Base-by-base conservation (phyloP, 1,140 invertebrate species). In the Apis laboriosa region DNA sequence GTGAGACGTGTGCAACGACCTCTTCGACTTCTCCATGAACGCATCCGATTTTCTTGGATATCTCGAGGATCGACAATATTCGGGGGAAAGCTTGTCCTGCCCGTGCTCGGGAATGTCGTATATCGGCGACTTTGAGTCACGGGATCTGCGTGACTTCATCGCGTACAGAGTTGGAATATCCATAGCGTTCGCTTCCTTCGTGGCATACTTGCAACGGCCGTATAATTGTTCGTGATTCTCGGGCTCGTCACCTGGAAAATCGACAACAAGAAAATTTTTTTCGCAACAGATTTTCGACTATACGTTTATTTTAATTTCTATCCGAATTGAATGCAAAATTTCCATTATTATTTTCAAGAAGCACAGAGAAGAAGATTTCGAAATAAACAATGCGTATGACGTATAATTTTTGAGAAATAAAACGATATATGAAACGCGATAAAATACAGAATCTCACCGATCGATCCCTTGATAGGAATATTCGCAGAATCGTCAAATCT, bases 401-500 rank as follows among this genome's bases (percentile, higher is more conserved):
- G 5, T 7, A 0, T 7, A 43, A 43, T 7, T 43, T 7, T 43
- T 7, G 34, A 43, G 5, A 43, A 43, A 43, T 4, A 24, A 61
- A 13, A 61, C n/a, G 24, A 24, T 24, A 13, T 12, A 61, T 3
- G 4, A 1, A 64, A 2, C 8, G 17, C 1, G 28, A 5, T 64
- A 19, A 66, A 53, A 19, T 53, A 15, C 13, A 43, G 0, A 43
- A n/a, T 55, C 70, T 88, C 82, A 90, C 90, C 89, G 17, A 85
- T 81, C 67, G 84, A 80, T 71, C 64, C 74, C 28, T 80, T 88
- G 15, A 75, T 83, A 49, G 85, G 71, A 49, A 77, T 72, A 70
- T 55, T 61, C 7, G 17, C 17, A 21, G 67, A 61, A 34, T 90
- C 82, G n/a, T 89, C 86, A 21, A 84, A 86, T 83, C 86, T 82